Evolutionary conservation across 2,888 invertebrate species (phyloP).

Genomic region (Athripsodes cinereus): DNA sequence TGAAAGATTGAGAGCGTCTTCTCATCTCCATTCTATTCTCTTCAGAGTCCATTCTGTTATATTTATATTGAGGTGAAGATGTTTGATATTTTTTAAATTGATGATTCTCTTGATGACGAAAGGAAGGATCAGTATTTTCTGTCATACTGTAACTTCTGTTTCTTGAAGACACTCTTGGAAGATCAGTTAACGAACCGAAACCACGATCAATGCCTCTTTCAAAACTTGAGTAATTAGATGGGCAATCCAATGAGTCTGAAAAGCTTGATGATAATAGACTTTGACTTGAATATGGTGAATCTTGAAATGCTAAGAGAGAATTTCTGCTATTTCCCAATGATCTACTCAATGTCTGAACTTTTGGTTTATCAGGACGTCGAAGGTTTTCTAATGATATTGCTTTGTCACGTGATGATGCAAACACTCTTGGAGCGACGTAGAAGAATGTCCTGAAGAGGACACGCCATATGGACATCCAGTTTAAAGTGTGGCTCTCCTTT

Average conservation of each 20-base stretch:
- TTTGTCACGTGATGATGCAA: conserved; percentile 13
- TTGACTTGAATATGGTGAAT: not conserved
- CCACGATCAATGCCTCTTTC: conserved; percentile 11
- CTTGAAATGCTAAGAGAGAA: conserved; percentile 4
- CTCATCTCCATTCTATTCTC: not conserved
- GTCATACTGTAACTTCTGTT: conserved; percentile 12
- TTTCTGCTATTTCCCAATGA: conserved; percentile 18
- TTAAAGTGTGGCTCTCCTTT: conserved; percentile 11
- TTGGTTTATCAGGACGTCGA: conserved; percentile 5
- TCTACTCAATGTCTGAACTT: conserved; percentile 5
- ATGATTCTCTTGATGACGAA: not conserved
- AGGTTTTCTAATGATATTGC: conserved; percentile 18
- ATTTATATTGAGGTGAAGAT: not conserved
- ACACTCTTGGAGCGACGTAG: conserved; percentile 21
- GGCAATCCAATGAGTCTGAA: conserved; percentile 8
- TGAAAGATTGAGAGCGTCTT: conserved; percentile 18
- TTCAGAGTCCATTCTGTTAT: not conserved
- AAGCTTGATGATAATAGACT: not conserved
- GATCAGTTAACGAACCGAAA: not conserved
- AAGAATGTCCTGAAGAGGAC: conserved; percentile 21
- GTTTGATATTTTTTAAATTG: not conserved
- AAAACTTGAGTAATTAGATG: conserved; percentile 17
- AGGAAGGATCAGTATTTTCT: not conserved
- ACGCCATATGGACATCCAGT: conserved; percentile 22
- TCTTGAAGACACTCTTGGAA: not conserved